Evolutionary conservation across 2,113 vertebrate species (phyloP).

Genomic region (Delphinapterus leucas): DNA sequence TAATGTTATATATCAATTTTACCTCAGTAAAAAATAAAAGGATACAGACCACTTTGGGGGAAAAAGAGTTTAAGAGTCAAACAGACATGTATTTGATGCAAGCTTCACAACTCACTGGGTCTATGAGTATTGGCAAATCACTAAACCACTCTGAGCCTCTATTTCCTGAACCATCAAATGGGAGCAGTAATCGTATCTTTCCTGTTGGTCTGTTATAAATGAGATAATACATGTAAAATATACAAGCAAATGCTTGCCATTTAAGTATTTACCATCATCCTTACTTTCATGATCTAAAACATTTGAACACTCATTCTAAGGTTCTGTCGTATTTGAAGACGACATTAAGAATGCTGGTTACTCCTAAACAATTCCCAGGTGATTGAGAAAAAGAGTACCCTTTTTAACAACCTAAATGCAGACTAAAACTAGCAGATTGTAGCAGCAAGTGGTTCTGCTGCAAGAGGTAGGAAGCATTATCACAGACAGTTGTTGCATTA

Average conservation of each 20-base stretch:
- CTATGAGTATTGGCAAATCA: neutral
- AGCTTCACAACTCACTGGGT: neutral
- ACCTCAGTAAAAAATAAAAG: neutral
- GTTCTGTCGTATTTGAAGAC: neutral
- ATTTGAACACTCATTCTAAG: neutral
- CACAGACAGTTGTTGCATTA: neutral
- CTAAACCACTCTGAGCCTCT: neutral
- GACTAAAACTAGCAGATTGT: neutral
- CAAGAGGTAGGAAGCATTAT: neutral
- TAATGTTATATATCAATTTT: neutral
- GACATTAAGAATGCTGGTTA: neutral
- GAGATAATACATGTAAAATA: neutral
- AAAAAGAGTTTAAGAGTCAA: neutral
- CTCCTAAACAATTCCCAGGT: neutral
- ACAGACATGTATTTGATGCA: neutral
- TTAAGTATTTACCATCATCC: neutral
- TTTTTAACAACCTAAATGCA: neutral
- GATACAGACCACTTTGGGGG: neutral
- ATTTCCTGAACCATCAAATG: neutral
- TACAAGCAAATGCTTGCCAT: neutral
- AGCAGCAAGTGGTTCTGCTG: neutral
- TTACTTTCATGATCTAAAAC: neutral
- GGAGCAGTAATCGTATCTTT: neutral
- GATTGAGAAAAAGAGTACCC: neutral
- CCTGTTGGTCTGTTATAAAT: neutral